Evolutionary conservation across 2,888 invertebrate species (phyloP).

Genomic region (Mythimna pallens): DNA sequence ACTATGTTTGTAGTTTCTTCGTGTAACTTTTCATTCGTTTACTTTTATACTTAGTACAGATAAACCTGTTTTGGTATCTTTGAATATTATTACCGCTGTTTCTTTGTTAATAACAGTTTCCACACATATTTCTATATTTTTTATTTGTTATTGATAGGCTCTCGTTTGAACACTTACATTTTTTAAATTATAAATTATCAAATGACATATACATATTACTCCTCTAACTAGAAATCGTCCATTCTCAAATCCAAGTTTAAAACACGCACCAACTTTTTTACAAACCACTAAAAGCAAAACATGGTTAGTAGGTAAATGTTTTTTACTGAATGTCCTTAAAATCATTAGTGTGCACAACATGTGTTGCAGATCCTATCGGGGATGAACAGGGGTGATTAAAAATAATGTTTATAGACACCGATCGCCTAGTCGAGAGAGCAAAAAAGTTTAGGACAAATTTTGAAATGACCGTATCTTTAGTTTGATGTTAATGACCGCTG

Average conservation of each 20-base stretch:
- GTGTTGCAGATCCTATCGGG: constrained; percentile 85
- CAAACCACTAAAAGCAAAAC: constrained; percentile 45
- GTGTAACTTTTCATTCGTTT: background rate
- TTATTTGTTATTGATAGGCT: too few species aligned
- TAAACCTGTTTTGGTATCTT: background rate
- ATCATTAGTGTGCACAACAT: constrained; percentile 86
- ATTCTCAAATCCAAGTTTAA: background rate
- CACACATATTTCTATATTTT: too few species aligned
- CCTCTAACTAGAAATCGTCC: background rate
- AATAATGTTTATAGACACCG: constrained; percentile 79
- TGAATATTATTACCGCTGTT: background rate
- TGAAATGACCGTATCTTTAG: constrained; percentile 72
- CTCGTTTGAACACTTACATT: too few species aligned
- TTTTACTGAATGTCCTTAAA: constrained; percentile 76
- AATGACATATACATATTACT: background rate
- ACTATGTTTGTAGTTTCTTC: constrained; percentile 4
- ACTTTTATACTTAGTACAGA: background rate
- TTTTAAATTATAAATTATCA: too few species aligned
- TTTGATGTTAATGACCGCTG: constrained; percentile 52
- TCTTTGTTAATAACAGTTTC: background rate
- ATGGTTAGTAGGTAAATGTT: constrained; percentile 59
- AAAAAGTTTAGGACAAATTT: constrained; percentile 71
- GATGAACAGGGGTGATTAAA: constrained; percentile 75
- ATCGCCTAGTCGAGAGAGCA: constrained; percentile 70
- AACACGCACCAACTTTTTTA: constrained; percentile 37